These are phyloP conservation scores for Cliona cf. orientalis DNA, from an alignment of 37 sponge, comb jelly and placozoan species.

Conservation along the genomic window DNA sequence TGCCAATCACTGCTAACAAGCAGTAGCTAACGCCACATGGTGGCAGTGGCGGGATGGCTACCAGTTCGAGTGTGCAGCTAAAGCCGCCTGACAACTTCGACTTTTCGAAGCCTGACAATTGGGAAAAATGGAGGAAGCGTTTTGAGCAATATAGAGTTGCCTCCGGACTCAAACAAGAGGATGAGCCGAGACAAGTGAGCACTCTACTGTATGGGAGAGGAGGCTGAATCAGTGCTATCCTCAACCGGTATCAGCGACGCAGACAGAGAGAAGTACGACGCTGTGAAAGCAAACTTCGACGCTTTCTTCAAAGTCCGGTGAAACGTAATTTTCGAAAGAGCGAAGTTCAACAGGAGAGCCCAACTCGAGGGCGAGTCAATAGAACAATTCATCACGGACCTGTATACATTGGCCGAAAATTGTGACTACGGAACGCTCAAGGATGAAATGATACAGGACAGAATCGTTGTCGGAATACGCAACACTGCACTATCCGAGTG, in stretches of 20 bases:
- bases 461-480: slow-evolving; percentile 28
- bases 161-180: background rate
- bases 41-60: too few species aligned
- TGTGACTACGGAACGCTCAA: slow-evolving; percentile 28
- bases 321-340: slow-evolving; percentile 33
- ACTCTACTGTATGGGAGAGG: slow-evolving; percentile 29
- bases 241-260: slow-evolving; percentile 6
- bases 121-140: slow-evolving; percentile 33
- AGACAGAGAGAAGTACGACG: slow-evolving; percentile 1
- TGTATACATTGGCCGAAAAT: slow-evolving; percentile 32
- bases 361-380: slow-evolving; percentile 36
- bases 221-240: slow-evolving; percentile 23
- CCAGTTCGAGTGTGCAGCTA: too few species aligned
- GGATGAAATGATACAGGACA: slow-evolving; percentile 43
- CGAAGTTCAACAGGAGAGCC: slow-evolving; percentile 5
- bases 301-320: background rate
- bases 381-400: slow-evolving; percentile 35
- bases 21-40: too few species aligned
- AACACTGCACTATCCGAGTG: slow-evolving; percentile 28
- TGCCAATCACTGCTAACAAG: too few species aligned
- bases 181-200: slow-evolving; percentile 12
- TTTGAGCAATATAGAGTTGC: slow-evolving; percentile 38
- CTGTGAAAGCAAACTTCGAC: slow-evolving; percentile 13
- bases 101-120: slow-evolving; percentile 46
- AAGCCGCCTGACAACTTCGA: too few species aligned